Evolutionary conservation across 2,888 invertebrate species (phyloP).

Genomic region (Noctua pronuba): DNA sequence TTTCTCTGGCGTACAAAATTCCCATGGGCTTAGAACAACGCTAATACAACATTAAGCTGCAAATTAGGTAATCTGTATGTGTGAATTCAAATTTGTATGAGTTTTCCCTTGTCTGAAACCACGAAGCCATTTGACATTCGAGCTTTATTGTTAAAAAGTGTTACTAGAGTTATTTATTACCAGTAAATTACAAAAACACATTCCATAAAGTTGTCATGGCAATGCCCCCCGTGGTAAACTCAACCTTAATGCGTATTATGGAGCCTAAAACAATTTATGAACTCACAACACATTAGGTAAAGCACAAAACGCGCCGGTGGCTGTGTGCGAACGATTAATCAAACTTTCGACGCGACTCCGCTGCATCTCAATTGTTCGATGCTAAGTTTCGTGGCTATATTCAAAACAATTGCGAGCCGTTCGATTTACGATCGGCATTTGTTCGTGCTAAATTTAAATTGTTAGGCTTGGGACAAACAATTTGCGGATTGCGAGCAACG

Average conservation of each 20-base stretch:
- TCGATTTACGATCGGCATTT: conserved; percentile 88
- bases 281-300: conserved; percentile 70
- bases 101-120: conserved; percentile 72
- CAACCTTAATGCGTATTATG: conserved; percentile 47
- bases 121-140: conserved; percentile 70
- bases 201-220: conserved; percentile 48
- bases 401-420: conserved; percentile 87
- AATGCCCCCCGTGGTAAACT: conserved; percentile 22
- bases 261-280: conserved; percentile 75
- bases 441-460: conserved; percentile 89
- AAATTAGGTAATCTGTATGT: conserved; percentile 88
- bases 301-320: conserved; percentile 73
- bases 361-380: conserved; percentile 78
- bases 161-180: conserved; percentile 46
- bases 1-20: conserved; percentile 73
- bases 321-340: conserved; percentile 78
- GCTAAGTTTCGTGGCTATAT: conserved; percentile 84
- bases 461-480: conserved; percentile 88
- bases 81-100: conserved; percentile 81
- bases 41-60: conserved; percentile 85
- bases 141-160: conserved; percentile 72
- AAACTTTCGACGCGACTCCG: conserved; percentile 79
- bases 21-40: conserved; percentile 80
- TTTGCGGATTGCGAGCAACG: conserved; percentile 87
- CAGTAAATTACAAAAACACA: conserved; percentile 29